Percentiles rank a stretch among this genome's conserved stretches.
Evolutionary conservation across 37 sponge, comb jelly and placozoan species (phyloP).

Genomic region (Bolinopsis microptera): DNA sequence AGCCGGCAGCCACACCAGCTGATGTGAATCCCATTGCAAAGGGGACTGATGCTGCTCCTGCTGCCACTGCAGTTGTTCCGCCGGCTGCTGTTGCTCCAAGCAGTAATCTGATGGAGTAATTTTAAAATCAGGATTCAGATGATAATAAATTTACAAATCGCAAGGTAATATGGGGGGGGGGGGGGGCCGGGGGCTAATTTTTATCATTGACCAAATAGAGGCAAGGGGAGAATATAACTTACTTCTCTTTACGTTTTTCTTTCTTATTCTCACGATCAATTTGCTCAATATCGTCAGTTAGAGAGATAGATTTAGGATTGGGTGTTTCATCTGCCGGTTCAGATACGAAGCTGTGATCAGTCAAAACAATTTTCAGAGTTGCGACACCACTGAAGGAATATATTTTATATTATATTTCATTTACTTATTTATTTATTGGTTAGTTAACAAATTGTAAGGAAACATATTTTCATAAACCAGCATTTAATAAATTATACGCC

Average conservation of each 20-base stretch:
- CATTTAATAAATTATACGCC: too few relatives aligned
- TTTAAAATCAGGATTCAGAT: too few relatives aligned
- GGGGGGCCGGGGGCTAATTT: too few relatives aligned
- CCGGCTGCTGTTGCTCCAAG: slow-evolving; percentile 20
- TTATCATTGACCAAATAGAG: too few relatives aligned
- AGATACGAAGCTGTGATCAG: background rate
- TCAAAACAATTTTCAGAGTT: background rate
- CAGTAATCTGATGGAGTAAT: background rate
- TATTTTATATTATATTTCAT: too few relatives aligned
- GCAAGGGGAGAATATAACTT: background rate
- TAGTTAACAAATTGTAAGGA: too few relatives aligned
- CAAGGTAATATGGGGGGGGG: too few relatives aligned
- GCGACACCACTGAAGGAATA: background rate
- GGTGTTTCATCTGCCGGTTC: background rate
- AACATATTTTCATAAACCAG: too few relatives aligned
- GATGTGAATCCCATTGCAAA: slow-evolving; percentile 7
- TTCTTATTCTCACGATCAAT: background rate
- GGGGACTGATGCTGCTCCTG: slow-evolving; percentile 6
- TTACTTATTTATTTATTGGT: too few relatives aligned
- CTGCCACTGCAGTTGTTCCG: background rate
- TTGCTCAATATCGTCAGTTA: background rate
- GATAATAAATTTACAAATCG: too few relatives aligned
- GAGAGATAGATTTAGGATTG: too few relatives aligned
- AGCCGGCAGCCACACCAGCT: slow-evolving; percentile 18
- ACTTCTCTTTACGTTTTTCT: background rate